Evolutionary conservation across 2,888 invertebrate genomes (phyloP), one percentile per base, ranked within the genome.

Genomic region (Synanthedon andrenaeformis): DNA sequence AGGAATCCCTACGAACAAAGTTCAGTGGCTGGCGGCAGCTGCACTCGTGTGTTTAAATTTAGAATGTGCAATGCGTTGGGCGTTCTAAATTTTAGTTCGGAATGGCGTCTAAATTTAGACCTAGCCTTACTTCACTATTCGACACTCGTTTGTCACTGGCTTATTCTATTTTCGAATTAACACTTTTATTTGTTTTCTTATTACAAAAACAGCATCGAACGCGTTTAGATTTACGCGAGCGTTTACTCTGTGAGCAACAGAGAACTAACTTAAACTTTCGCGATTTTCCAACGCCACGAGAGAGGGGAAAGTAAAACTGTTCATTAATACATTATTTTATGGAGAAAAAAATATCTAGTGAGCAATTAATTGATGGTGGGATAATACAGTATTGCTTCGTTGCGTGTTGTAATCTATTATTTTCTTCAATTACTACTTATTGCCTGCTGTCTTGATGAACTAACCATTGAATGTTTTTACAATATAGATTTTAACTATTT

Each of bases 11-110:
- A 72, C 69, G 72, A 69, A 72, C 79, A 82, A 82, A 82, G 83
- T 82, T 82, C 79, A 80, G 73, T 69, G 45, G 51, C 75, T 72
- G 76, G 84, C 83, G 84, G 83, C 83, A 85, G 35, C 35, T 35
- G 86, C 84, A 80, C 70, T 77, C 71, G 68, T 62, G 68, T 62
- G 61, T 70, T 76, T 79, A 82, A 77, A 82, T 73, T 73, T 81
- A 82, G 82, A 76, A 73, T 78, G 55, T 76, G 82, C 82, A 82
- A 80, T 82, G 77, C 80, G 82, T 81, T 79, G 76, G 77, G 72
- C 70, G 86, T 73, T 82, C 85, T 82, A 86, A 82, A 85, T 86
- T 76, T 82, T 78, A 71, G 77, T 78, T 79, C 78, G 82, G 82
- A 76, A 83, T 81, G 82, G 74, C 71, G 75, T 73, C 76, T 83